These are phyloP conservation scores for Zosterops japonicus DNA, from an alignment of 2,113 vertebrate genomes.

Conservation along the genomic window DNA sequence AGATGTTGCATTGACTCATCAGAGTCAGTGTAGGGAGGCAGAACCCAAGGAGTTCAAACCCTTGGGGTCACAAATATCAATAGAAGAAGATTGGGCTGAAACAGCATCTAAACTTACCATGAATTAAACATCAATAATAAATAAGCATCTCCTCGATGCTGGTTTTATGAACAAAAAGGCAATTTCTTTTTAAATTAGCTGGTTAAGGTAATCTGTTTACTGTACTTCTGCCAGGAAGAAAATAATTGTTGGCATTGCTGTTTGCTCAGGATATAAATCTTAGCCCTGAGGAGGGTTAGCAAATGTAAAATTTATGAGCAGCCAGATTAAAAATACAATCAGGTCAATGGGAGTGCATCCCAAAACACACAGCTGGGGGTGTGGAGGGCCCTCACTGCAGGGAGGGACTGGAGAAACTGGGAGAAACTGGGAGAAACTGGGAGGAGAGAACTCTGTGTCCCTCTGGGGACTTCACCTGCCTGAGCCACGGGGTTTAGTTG, in stretches of 20 bases:
- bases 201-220: neutral
- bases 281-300: neutral
- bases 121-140: neutral
- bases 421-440: neutral
- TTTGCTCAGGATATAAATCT: neutral
- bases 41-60: neutral
- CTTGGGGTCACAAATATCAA: neutral
- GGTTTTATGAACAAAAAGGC: neutral
- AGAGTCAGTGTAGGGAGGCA: neutral
- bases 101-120: neutral
- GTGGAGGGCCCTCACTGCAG: neutral
- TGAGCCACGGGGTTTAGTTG: neutral
- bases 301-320: slow-evolving; percentile 11
- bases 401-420: neutral
- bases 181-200: neutral
- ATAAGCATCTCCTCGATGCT: neutral
- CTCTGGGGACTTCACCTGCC: fast-evolving
- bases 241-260: neutral
- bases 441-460: neutral
- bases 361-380: neutral
- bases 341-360: neutral
- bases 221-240: neutral
- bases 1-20: neutral
- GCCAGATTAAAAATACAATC: slow-evolving; percentile 28
- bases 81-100: neutral